Evolutionary conservation across 2,888 invertebrate genomes (phyloP), one percentile per base, ranked within the genome.

Genomic region (Busseola fusca): DNA sequence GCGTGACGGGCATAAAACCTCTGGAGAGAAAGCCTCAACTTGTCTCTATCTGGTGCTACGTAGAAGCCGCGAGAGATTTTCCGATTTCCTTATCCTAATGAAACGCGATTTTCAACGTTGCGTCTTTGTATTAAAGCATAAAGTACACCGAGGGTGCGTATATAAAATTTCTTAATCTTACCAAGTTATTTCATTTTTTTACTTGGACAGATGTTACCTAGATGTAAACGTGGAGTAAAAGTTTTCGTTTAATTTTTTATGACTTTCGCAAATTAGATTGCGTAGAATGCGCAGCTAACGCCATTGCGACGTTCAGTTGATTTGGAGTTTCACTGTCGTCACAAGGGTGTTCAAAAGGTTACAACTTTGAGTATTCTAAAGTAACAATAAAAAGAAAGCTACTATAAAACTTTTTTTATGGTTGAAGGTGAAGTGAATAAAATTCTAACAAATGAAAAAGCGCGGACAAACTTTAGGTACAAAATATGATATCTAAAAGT

Each of bases 1-100:
- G 89, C 95, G 95, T 95, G 95, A 93, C 92, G 88, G 81, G 93
- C 91, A 92, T 94, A 91, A 91, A 91, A 90, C 86, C 90, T 89
- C 88, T 63, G 74, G 87, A 88, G 88, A 87, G 86, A 87, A 85
- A 87, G 87, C 88, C 88, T 89, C 88, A 85, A 90, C 91, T 91
- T 91, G 90, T 91, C 90, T 91, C 88, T 87, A 89, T 90, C 90
- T 89, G 87, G 76, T 83, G 69, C 63, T 83, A 74, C 83, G 87
- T 87, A 85, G 83, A 85, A 88, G 81, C 83, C 87, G 84, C 82
- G 83, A 70, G 84, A 89, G 89, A 88, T 87, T 90, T 88, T 82
- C 86, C 70, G 88, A 88, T 88, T 87, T 80, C 83, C 75, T 83
- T 82, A 87, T 81, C 72, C 66, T 37, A 62, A 74, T 70, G 67